These are phyloP conservation scores for Rotaria socialis DNA, from an alignment of 2,888 invertebrate genomes.

Conservation along the genomic window DNA sequence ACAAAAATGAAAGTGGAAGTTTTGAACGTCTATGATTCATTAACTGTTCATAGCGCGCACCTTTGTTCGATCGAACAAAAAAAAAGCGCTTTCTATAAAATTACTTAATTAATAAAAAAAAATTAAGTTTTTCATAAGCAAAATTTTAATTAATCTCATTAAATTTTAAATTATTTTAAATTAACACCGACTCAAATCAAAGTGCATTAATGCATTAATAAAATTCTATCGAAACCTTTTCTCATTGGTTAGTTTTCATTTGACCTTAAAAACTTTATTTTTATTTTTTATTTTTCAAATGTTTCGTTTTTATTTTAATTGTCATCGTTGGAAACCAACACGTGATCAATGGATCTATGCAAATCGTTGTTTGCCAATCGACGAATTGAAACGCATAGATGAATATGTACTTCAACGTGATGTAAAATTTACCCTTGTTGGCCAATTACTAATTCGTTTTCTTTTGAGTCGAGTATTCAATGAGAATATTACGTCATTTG, in stretches of 20 bases:
- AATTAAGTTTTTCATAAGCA: too few relatives aligned
- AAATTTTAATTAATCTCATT: background rate
- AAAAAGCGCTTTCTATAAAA: background rate
- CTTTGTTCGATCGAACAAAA: background rate
- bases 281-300: background rate
- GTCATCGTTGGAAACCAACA: slow-evolving; percentile 39
- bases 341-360: slow-evolving; percentile 37
- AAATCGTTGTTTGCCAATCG: slow-evolving; percentile 14
- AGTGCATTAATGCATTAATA: background rate
- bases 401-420: slow-evolving; percentile 40
- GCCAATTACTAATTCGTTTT: slow-evolving; percentile 43
- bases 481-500: background rate
- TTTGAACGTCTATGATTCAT: background rate
- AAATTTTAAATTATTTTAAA: background rate
- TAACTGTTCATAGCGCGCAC: background rate
- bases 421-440: slow-evolving; percentile 37
- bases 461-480: background rate
- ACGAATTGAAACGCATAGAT: slow-evolving; percentile 36
- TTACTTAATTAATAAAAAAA: background rate
- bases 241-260: background rate
- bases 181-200: background rate
- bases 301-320: slow-evolving; percentile 34
- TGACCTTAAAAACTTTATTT: background rate
- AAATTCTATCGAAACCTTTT: background rate
- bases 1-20: background rate